Conservation (phyloP, 2,888 invertebrate species). For the Oligia strigilis region DNA sequence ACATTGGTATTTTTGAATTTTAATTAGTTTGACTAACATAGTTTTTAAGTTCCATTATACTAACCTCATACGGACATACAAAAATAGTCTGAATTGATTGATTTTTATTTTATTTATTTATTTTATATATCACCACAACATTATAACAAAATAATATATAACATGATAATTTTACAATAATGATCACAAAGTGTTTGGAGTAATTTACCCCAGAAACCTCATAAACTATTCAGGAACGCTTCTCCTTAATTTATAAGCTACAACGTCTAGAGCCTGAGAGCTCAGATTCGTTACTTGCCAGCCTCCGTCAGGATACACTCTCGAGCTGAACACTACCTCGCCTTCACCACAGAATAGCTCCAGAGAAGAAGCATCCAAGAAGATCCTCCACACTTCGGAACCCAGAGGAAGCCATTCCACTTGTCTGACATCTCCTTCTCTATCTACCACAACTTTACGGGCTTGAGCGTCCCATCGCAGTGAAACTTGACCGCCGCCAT, state of each 20-base stretch:
- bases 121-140: background rate
- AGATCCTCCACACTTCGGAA: constrained; percentile 79
- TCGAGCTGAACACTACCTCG: constrained; percentile 86
- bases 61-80: too few relatives aligned
- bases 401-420: constrained; percentile 82
- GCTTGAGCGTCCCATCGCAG: constrained; percentile 78
- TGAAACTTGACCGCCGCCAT: constrained; percentile 77
- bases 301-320: constrained; percentile 81
- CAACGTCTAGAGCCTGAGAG: constrained; percentile 74
- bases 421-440: constrained; percentile 81
- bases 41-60: too few relatives aligned
- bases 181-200: constrained; percentile 17
- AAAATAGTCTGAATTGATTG: too few relatives aligned
- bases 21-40: too few relatives aligned
- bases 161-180: constrained; percentile 17
- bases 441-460: constrained; percentile 80
- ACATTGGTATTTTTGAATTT: too few relatives aligned
- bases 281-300: constrained; percentile 83
- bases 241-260: constrained; percentile 78
- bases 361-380: constrained; percentile 84
- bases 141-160: background rate
- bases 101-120: too few relatives aligned
- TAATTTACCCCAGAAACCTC: background rate
- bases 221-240: constrained; percentile 77
- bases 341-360: constrained; percentile 88